Conservation (phyloP, 2,888 invertebrate species). For the Arge pagana region DNA sequence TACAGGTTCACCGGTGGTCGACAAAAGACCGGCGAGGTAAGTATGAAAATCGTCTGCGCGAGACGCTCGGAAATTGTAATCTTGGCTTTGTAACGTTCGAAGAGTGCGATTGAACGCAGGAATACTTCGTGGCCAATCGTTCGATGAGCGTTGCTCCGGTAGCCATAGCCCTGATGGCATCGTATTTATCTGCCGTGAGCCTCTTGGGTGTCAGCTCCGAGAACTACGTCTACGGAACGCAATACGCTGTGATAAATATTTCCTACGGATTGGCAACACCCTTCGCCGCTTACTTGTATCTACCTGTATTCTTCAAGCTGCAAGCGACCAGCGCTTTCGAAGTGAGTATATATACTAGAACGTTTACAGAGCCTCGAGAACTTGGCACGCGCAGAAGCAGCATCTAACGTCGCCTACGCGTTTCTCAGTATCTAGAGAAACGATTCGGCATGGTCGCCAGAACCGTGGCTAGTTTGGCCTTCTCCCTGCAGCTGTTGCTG, state of each 20-base stretch:
- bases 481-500: constrained; percentile 85
- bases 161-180: constrained; percentile 86
- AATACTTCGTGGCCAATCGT: constrained; percentile 80
- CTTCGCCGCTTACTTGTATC: constrained; percentile 73
- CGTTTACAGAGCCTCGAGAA: constrained; percentile 17
- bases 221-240: constrained; percentile 82
- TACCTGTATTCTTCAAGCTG: constrained; percentile 83
- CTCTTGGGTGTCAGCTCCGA: constrained; percentile 85
- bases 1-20: constrained; percentile 82
- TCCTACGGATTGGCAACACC: constrained; percentile 81
- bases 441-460: constrained; percentile 80
- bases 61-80: too few relatives aligned
- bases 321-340: constrained; percentile 85
- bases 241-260: constrained; percentile 80
- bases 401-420: too few relatives aligned
- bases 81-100: too few relatives aligned
- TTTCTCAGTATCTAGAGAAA: constrained; percentile 82
- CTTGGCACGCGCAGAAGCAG: too few relatives aligned
- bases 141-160: constrained; percentile 81
- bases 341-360: constrained; percentile 55
- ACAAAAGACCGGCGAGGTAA: constrained; percentile 79
- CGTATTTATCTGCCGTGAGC: constrained; percentile 90
- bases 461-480: constrained; percentile 79
- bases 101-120: too few relatives aligned
- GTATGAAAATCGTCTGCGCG: constrained; percentile 7